These are phyloP conservation scores for Columba janthina DNA, from an alignment of 2,113 vertebrate species.

Conservation along the genomic window DNA sequence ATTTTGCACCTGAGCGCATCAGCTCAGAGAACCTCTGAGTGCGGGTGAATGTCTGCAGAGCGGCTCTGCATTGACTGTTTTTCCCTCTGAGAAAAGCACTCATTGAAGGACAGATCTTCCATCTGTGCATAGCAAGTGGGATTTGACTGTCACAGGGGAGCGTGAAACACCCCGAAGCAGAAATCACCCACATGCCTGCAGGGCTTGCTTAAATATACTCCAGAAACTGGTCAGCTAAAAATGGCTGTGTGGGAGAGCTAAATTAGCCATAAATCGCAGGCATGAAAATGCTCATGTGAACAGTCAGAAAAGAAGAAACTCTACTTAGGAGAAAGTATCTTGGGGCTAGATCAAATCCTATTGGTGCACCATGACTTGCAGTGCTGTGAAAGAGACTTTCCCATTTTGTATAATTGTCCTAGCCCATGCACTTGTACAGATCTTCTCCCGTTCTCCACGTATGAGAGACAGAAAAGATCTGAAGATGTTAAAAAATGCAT, in stretches of 20 bases:
- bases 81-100: background rate
- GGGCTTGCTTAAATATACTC: background rate
- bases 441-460: background rate
- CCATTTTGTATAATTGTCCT: background rate
- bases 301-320: background rate
- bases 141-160: background rate
- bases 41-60: background rate
- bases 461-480: background rate
- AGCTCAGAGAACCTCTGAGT: background rate
- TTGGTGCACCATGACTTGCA: background rate
- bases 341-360: background rate
- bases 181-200: background rate
- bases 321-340: background rate
- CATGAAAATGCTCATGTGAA: background rate
- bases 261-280: background rate
- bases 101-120: background rate
- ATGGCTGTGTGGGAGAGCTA: background rate
- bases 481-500: background rate
- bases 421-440: background rate
- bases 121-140: background rate
- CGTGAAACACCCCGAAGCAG: background rate
- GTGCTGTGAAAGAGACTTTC: background rate
- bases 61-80: background rate
- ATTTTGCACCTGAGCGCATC: accelerated
- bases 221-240: slow-evolving; percentile 3